A percentile compares a stretch with the other conserved stretches of the same genome.
These are phyloP conservation scores for Nephrotoma appendiculata DNA, from an alignment of 2,888 invertebrate species.

Conservation along the genomic window DNA sequence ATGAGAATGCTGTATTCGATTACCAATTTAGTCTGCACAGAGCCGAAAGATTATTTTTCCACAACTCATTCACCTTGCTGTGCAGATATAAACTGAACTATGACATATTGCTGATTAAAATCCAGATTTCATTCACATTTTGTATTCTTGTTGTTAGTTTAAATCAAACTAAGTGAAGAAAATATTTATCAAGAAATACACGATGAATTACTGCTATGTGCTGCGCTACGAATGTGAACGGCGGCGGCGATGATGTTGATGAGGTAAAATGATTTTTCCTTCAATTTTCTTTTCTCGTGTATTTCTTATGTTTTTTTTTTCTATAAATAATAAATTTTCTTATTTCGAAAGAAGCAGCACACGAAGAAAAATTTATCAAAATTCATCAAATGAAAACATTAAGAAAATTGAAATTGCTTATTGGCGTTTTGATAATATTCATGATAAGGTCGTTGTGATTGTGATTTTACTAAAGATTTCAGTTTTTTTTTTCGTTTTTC, in stretches of 20 bases:
- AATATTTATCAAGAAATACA: background rate
- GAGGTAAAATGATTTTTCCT: background rate
- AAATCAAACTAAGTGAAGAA: background rate
- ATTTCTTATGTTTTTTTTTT: background rate
- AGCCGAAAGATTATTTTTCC: too few species aligned
- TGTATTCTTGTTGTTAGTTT: background rate
- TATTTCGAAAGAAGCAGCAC: background rate
- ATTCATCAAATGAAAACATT: background rate
- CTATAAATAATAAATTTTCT: background rate
- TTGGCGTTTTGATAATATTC: background rate
- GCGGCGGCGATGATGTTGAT: background rate
- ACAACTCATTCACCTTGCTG: too few species aligned
- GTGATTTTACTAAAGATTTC: background rate
- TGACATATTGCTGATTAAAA: background rate
- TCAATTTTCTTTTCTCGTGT: background rate
- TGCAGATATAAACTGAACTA: too few species aligned
- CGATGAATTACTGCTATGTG: background rate
- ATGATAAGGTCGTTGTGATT: background rate
- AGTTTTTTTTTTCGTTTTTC: background rate
- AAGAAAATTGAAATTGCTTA: background rate
- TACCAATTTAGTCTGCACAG: too few species aligned
- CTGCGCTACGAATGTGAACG: background rate
- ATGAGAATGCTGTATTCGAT: too few species aligned
- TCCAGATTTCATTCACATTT: background rate
- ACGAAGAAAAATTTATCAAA: background rate